Conservation (phyloP, 1,140 invertebrate genomes). For the Pachyrhynchus sulphureomaculatus region DNA sequence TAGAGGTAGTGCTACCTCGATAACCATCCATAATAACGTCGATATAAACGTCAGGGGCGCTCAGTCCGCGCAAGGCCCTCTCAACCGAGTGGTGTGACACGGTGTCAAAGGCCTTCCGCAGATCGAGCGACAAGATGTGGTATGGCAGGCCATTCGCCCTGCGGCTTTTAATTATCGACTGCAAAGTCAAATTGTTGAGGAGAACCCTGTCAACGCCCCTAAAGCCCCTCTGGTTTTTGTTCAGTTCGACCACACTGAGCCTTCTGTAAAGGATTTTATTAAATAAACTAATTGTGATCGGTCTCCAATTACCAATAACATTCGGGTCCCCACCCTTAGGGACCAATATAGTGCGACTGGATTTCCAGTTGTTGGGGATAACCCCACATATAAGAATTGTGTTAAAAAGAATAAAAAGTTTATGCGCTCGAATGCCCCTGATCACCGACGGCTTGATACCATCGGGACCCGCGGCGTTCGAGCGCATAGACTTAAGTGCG, state of each 20-base stretch:
- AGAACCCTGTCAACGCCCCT: background rate
- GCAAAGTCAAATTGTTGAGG: constrained; percentile 31
- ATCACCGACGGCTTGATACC: no score
- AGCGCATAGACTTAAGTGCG: no score
- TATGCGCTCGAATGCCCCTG: no score
- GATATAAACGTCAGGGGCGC: background rate
- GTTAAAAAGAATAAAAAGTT: no score
- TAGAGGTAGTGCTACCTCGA: constrained; percentile 26
- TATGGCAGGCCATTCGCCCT: constrained; percentile 29
- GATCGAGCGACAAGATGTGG: constrained; percentile 45
- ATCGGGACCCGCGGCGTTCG: no score
- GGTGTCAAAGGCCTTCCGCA: constrained; percentile 30
- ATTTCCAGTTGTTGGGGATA: no score
- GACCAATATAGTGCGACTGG: background rate
- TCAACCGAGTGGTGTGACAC: background rate
- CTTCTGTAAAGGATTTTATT: constrained; percentile 1
- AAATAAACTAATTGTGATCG: constrained; percentile 15
- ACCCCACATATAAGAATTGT: no score
- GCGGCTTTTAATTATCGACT: constrained; percentile 38
- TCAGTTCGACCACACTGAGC: background rate
- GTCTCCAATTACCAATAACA: constrained; percentile 5
- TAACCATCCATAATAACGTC: constrained; percentile 37
- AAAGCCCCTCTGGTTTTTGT: constrained; percentile 5
- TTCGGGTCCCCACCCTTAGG: background rate
- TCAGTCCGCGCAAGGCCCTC: background rate